A percentile compares a stretch with the other conserved stretches of the same genome.
Evolutionary conservation across 1,140 invertebrate genomes (phyloP).

Genomic region (Lepidurus couesii): DNA sequence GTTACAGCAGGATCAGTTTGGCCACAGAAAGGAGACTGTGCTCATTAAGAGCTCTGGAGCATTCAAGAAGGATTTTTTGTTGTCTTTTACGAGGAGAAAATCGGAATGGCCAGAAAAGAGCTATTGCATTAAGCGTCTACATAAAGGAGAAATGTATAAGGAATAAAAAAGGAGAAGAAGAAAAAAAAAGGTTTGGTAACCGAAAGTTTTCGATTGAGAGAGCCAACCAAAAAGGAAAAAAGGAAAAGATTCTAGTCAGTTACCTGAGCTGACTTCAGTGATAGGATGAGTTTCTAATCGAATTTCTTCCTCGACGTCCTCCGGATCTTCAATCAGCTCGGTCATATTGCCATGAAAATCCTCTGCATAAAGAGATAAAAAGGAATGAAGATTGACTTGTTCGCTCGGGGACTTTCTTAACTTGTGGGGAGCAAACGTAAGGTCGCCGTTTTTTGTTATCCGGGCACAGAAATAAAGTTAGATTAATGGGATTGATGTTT

Average conservation of each 20-base stretch:
- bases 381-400: background rate
- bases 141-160: background rate
- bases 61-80: too few species aligned
- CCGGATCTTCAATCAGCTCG: slow-evolving; percentile 11
- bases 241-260: background rate
- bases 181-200: background rate
- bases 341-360: slow-evolving; percentile 26
- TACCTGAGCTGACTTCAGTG: slow-evolving; percentile 29
- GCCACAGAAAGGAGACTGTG: too few species aligned
- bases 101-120: too few species aligned
- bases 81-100: too few species aligned
- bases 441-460: slow-evolving; percentile 36
- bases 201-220: background rate
- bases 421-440: slow-evolving; percentile 35
- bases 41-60: too few species aligned
- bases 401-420: background rate
- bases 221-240: background rate
- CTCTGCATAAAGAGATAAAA: slow-evolving; percentile 25
- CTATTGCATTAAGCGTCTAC: too few species aligned
- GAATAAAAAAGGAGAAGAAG: background rate
- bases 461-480: background rate
- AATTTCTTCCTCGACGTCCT: slow-evolving; percentile 27
- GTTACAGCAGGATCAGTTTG: too few species aligned
- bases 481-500: background rate
- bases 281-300: slow-evolving; percentile 26